These are phyloP conservation scores for Ellobium chinense DNA, from an alignment of 2,888 invertebrate genomes.

Conservation along the genomic window DNA sequence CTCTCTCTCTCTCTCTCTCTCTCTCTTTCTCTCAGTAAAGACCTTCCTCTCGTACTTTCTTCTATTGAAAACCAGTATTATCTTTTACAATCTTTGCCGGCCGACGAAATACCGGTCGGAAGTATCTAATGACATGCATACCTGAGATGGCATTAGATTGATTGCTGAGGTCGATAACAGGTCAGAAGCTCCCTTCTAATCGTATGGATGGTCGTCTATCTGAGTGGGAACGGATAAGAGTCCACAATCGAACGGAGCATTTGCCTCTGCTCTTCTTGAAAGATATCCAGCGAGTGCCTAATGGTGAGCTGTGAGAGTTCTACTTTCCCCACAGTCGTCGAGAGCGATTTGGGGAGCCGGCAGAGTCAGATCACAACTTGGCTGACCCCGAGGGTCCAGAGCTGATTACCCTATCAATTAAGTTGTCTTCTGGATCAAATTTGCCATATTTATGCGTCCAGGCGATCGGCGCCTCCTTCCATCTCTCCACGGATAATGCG, in stretches of 20 bases:
- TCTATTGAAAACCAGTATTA: no score
- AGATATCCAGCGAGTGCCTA: neutral
- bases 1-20: neutral
- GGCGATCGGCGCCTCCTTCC: neutral
- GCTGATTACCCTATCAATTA: constrained; percentile 26
- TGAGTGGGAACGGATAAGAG: neutral
- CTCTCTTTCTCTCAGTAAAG: neutral
- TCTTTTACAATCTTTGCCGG: no score
- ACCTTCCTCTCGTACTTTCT: no score
- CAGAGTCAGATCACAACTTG: neutral
- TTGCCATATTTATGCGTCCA: constrained; percentile 19
- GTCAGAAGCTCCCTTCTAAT: neutral
- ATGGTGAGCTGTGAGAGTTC: neutral
- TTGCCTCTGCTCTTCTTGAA: neutral
- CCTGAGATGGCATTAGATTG: neutral
- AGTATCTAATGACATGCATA: no score
- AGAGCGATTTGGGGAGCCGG: neutral
- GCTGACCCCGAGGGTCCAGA: neutral
- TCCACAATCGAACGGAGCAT: neutral
- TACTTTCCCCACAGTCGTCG: neutral
- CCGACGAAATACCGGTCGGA: no score
- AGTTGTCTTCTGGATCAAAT: neutral
- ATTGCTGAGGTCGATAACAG: neutral
- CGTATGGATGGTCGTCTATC: neutral
- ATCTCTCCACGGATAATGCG: neutral